phyloP scores from a whole-genome alignment of 2,113 vertebrate species.

The Nettapus auritus region DNA sequence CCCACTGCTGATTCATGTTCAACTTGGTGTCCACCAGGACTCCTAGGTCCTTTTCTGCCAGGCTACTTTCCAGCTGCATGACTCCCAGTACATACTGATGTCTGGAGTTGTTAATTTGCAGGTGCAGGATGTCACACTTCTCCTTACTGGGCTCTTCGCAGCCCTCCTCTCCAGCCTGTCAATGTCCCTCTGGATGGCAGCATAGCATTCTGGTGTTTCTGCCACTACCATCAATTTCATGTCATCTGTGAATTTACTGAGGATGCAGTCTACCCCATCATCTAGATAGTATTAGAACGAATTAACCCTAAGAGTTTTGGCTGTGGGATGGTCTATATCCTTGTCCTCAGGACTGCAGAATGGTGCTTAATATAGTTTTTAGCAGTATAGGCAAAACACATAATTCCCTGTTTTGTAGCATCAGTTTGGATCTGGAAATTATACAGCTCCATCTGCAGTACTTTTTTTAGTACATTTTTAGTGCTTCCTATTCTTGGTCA shows the following conservation, averaged over 20 bases:
- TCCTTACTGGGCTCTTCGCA: not conserved
- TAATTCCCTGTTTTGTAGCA: not conserved
- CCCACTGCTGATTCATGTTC: too few relatives aligned
- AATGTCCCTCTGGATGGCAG: not conserved
- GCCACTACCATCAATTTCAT: not conserved
- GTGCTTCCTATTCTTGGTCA: not conserved
- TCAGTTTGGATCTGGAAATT: not conserved
- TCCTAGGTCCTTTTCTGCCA: not conserved
- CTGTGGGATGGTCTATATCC: not conserved
- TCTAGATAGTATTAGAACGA: not conserved
- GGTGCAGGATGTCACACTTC: not conserved
- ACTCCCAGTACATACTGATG: too few relatives aligned
- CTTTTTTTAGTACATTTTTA: not conserved
- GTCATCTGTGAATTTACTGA: too few relatives aligned
- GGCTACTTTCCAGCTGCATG: not conserved
- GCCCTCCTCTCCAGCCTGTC: not conserved
- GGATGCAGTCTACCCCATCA: too few relatives aligned
- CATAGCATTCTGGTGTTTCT: not conserved
- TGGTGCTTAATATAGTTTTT: not conserved
- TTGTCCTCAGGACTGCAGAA: not conserved
- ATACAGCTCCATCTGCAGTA: not conserved
- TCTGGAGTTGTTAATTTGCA: not conserved
- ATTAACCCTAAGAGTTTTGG: not conserved
- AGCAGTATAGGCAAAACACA: not conserved
- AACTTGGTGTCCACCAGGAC: too few relatives aligned